Evolutionary conservation across 2,888 invertebrate genomes (phyloP).

Genomic region (Scaeva pyrastri): DNA sequence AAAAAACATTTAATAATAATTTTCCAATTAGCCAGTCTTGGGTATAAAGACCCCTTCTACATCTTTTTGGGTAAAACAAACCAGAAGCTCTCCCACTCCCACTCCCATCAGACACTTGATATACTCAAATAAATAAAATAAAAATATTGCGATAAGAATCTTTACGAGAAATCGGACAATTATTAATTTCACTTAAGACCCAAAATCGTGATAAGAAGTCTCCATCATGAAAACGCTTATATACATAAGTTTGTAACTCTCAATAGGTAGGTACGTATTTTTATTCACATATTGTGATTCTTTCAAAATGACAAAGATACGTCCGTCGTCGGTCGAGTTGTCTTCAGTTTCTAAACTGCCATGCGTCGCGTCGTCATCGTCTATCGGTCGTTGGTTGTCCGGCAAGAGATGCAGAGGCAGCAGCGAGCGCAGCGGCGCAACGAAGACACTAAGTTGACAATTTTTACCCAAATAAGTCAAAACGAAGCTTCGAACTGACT

Average conservation of each 20-base stretch:
- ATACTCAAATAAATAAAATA: slow-evolving; percentile 37
- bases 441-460: slow-evolving; percentile 49
- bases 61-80: neutral
- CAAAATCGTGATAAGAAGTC: slow-evolving; percentile 55
- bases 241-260: slow-evolving; percentile 24
- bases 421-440: neutral
- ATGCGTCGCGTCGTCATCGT: neutral
- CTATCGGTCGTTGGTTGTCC: too few species aligned
- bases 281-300: neutral
- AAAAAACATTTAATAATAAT: slow-evolving; percentile 57
- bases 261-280: neutral
- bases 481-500: slow-evolving; percentile 12
- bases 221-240: slow-evolving; percentile 40
- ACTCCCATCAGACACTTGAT: neutral
- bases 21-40: slow-evolving; percentile 64
- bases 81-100: slow-evolving; percentile 14
- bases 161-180: slow-evolving; percentile 62
- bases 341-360: neutral
- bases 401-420: neutral
- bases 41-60: slow-evolving; percentile 14
- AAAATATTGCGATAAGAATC: slow-evolving; percentile 46
- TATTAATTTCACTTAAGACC: slow-evolving; percentile 65
- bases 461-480: slow-evolving; percentile 62
- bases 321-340: neutral
- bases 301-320: slow-evolving; percentile 13